These are phyloP conservation scores for Polypedilum vanderplanki DNA, from an alignment of 1,140 invertebrate genomes.

Conservation along the genomic window DNA sequence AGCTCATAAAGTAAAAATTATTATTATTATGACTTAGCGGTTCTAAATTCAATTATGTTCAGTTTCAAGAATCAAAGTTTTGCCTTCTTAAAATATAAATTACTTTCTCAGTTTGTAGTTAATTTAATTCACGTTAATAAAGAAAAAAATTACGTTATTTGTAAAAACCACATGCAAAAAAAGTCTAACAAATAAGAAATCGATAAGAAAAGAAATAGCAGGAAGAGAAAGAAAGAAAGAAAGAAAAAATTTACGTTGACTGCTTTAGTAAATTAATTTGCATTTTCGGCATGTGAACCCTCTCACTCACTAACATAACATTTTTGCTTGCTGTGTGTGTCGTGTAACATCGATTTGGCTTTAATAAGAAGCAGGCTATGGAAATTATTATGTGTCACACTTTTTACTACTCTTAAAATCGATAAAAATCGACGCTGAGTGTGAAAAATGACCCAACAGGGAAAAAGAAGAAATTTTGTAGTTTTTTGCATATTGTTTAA, in stretches of 20 bases:
- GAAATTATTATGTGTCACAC: constrained; percentile 18
- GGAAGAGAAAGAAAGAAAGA: background rate
- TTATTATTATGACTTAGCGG: no score
- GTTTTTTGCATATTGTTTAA: no score
- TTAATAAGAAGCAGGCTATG: background rate
- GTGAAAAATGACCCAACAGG: background rate
- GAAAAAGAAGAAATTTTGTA: background rate
- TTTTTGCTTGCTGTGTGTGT: background rate
- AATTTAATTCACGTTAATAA: no score
- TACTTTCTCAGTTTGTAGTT: no score
- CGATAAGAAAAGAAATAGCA: background rate
- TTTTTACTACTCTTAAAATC: constrained; percentile 2
- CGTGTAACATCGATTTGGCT: background rate
- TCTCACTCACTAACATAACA: no score
- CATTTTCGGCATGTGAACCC: background rate
- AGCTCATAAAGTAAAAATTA: no score
- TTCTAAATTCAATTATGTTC: no score
- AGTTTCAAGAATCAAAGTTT: no score
- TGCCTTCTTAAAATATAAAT: no score
- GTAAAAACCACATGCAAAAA: background rate
- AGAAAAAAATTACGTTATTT: no score
- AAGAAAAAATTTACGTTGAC: background rate
- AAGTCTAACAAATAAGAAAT: background rate
- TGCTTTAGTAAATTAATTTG: background rate
- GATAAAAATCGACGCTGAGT: constrained; percentile 5